A percentile compares a stretch with the other conserved stretches of the same genome.
phyloP scores from a whole-genome alignment of 2,888 invertebrate genomes.

The Panopea generosa region DNA sequence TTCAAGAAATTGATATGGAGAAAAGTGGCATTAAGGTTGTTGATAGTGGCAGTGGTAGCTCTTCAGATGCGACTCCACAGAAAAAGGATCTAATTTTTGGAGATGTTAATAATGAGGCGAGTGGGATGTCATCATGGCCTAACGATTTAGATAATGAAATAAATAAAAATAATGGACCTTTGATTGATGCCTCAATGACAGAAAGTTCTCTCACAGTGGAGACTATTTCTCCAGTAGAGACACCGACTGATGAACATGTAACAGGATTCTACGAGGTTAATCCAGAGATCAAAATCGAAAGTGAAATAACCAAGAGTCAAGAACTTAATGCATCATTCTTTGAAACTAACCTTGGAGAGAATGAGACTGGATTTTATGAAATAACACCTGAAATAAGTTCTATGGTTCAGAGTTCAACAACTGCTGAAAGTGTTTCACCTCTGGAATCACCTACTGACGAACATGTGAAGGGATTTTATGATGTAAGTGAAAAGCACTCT shows the following conservation, averaged over 20 bases:
- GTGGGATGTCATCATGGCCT: background rate
- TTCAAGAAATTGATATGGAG: background rate
- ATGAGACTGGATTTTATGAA: constrained; percentile 56
- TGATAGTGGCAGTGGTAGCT: constrained; percentile 1
- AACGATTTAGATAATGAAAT: constrained; percentile 5
- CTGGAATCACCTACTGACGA: constrained; percentile 42
- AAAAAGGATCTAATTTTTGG: too few relatives aligned
- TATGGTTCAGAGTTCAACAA: constrained; percentile 22
- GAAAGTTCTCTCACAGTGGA: constrained; percentile 44
- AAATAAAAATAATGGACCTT: background rate
- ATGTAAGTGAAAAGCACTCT: constrained; percentile 30
- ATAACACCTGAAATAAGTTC: constrained; percentile 23
- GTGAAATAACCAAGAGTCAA: background rate
- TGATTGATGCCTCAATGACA: constrained; percentile 14
- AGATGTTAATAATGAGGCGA: too few relatives aligned
- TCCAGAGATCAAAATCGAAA: constrained; percentile 21
- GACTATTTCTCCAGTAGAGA: constrained; percentile 47
- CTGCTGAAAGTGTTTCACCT: constrained; percentile 33
- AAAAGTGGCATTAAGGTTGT: constrained; percentile 7
- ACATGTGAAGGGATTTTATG: constrained; percentile 38
- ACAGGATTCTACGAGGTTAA: constrained; percentile 57
- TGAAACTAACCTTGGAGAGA: constrained; percentile 51
- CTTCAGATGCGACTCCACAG: too few relatives aligned
- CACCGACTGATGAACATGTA: constrained; percentile 50
- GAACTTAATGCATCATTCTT: constrained; percentile 12